Evolutionary conservation across 2,113 vertebrate species (phyloP), one percentile per base, ranked within the genome.

Genomic region (Podarcis raffonei): DNA sequence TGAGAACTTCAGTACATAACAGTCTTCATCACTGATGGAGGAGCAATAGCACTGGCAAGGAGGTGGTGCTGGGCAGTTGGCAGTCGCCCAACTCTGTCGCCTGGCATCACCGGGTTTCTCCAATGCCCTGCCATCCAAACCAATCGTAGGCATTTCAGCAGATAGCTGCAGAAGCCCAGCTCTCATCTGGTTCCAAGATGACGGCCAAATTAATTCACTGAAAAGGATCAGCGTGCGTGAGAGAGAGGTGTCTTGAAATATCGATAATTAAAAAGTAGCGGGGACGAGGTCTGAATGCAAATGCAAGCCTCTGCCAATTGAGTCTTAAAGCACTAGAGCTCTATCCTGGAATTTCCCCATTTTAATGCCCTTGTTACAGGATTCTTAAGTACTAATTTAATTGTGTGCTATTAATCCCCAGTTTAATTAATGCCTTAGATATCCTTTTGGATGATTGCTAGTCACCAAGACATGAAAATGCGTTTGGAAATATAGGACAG

Each of bases 361-460:
- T 5, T 84, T 71, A 84, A 11, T 65, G 48, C 6, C 48, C 85
- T 66, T 85, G 83, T 85, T 75, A 79, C 48, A 0, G 4, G 25
- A 11, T 59, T 93, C 83, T 79, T 68, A 66, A 85, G n/a, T 75
- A 32, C 6, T 15, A 79, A 5, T 15, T 84, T 75, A 83, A 88
- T 82, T 16, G 15, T 62, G 71, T 7, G 85, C 35, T 7, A 48
- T 77, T 84, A 23, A 5, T 82, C 89, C 89, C 11, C 27, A 22
- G 72, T 71, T 81, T 91, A 82, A 83, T 84, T 69, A 77, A 16
- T 9, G 2, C 57, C n/a, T 88, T 85, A 84, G 32, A 90, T 85
- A 81, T 81, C 35, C 3, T 81, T 1, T 1, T 91, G 20, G 2
- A 81, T 81, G 9, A 81, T 84, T 83, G 79, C 82, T 83, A 86